Evolutionary conservation across 2,888 invertebrate genomes (phyloP).

Genomic region (Drosophila borealis): DNA sequence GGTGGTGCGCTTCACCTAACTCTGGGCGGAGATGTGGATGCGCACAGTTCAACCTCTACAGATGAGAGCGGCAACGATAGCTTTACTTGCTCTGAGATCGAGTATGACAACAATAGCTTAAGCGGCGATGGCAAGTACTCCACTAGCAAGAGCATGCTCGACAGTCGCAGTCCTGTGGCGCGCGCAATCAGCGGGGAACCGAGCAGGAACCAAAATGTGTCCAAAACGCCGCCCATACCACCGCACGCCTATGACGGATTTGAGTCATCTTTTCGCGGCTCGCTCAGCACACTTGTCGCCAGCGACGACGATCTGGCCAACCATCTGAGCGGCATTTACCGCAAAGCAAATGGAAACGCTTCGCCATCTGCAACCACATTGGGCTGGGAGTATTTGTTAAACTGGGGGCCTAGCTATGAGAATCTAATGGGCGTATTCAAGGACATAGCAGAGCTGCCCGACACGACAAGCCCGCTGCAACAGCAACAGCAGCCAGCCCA

Average conservation of each 20-base stretch:
- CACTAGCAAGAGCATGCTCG: constrained; percentile 86
- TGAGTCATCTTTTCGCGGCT: constrained; percentile 97
- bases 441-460: constrained; percentile 97
- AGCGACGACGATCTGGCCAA: constrained; percentile 95
- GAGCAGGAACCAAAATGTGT: constrained; percentile 88
- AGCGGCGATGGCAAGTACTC: constrained; percentile 91
- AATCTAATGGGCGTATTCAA: constrained; percentile 97
- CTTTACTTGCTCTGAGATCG: constrained; percentile 99
- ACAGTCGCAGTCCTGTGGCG: constrained; percentile 86
- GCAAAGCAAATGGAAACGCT: constrained; percentile 89
- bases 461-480: constrained; percentile 90
- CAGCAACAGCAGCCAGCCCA: constrained; percentile 88
- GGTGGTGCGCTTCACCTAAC: constrained; percentile 89
- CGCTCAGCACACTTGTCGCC: constrained; percentile 96
- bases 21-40: constrained; percentile 88
- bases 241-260: constrained; percentile 95
- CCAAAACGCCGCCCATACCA: constrained; percentile 88
- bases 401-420: constrained; percentile 98
- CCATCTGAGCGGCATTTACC: constrained; percentile 92
- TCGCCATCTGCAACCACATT: constrained; percentile 92
- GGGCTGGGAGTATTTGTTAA: constrained; percentile 97
- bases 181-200: constrained; percentile 85
- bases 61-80: constrained; percentile 98
- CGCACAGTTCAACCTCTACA: constrained; percentile 92
- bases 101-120: constrained; percentile 96